These are phyloP conservation scores for Scomber japonicus DNA, from an alignment of 2,113 vertebrate genomes.

Conservation along the genomic window DNA sequence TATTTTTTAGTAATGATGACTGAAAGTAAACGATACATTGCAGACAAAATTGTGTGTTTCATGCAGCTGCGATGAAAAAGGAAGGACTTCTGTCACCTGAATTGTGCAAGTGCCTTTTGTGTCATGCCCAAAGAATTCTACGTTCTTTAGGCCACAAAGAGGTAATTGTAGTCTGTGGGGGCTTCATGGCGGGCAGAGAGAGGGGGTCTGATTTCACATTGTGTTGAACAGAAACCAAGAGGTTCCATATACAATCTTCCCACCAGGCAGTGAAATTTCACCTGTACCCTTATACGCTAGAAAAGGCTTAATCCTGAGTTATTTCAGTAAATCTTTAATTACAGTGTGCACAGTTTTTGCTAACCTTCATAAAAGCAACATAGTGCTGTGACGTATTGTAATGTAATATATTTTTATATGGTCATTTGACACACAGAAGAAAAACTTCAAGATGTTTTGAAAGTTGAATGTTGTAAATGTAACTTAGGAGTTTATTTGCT, in stretches of 20 bases:
- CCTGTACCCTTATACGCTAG: slow-evolving; percentile 37
- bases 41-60: not conserved
- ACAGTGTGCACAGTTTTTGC: slow-evolving; percentile 28
- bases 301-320: slow-evolving; percentile 58
- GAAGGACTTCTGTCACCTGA: slow-evolving; percentile 64
- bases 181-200: slow-evolving; percentile 70
- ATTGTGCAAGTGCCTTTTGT: slow-evolving; percentile 67
- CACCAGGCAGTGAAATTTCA: slow-evolving; percentile 54
- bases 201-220: slow-evolving; percentile 80
- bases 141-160: slow-evolving; percentile 77
- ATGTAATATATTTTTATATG: slow-evolving; percentile 36
- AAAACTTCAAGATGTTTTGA: not conserved
- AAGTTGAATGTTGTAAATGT: not conserved
- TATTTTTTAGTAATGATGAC: not conserved
- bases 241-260: slow-evolving; percentile 66
- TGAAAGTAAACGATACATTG: not conserved
- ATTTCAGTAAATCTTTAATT: slow-evolving; percentile 60
- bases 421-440: not conserved
- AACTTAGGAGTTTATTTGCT: not conserved
- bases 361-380: slow-evolving; percentile 16
- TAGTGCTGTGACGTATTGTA: not conserved
- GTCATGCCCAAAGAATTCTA: slow-evolving; percentile 73
- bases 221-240: slow-evolving; percentile 73
- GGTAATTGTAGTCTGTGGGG: slow-evolving; percentile 73
- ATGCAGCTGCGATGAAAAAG: slow-evolving; percentile 23